Conservation (phyloP, 2,113 vertebrate genomes). For the Zapornia atra region DNA sequence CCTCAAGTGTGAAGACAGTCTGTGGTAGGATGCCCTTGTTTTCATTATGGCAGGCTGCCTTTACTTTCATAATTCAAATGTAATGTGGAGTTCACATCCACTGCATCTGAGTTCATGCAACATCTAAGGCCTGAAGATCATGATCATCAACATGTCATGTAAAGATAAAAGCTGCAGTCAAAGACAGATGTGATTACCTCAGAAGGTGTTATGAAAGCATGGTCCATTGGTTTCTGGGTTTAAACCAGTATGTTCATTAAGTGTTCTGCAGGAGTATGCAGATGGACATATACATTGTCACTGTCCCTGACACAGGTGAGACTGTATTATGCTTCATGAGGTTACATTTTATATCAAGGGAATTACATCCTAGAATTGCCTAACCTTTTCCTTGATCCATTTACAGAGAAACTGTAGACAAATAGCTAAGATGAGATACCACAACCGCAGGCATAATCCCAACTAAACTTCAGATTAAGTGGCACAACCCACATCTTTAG, state of each 20-base stretch:
- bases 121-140: neutral
- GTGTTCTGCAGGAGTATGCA: neutral
- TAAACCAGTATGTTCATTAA: neutral
- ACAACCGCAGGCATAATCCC: neutral
- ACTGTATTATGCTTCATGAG: rapidly evolving
- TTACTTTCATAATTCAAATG: neutral
- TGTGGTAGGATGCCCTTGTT: neutral
- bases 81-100: neutral
- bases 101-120: neutral
- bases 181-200: neutral
- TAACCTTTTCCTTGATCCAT: neutral
- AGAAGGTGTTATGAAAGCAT: neutral
- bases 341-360: neutral
- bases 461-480: rapidly evolving
- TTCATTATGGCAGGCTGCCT: neutral
- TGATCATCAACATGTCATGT: neutral
- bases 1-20: neutral
- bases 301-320: neutral
- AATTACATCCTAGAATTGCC: neutral
- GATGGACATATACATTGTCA: neutral
- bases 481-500: rapidly evolving
- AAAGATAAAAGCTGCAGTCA: neutral
- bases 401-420: neutral
- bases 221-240: neutral
- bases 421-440: neutral